Percentiles rank a stretch among this genome's conserved stretches.
phyloP scores from a whole-genome alignment of 2,888 invertebrate genomes.

The Ferdinandea cuprea region DNA sequence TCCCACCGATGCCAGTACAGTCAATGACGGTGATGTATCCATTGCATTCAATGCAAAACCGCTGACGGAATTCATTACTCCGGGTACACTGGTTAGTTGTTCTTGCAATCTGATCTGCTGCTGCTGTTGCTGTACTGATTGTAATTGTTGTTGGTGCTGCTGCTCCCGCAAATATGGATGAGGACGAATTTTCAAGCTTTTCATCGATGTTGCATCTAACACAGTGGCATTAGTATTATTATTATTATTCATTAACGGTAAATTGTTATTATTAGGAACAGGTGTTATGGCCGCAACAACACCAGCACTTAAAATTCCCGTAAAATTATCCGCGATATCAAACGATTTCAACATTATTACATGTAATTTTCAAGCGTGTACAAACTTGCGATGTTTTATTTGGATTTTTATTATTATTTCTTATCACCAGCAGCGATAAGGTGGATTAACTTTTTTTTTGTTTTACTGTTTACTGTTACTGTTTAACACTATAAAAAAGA shows the following conservation, averaged over 20 bases:
- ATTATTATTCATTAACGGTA: constrained; percentile 61
- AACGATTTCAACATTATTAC: constrained; percentile 73
- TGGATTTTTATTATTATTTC: not conserved
- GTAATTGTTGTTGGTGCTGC: constrained; percentile 21
- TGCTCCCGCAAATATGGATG: constrained; percentile 69
- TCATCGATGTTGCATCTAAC: constrained; percentile 55
- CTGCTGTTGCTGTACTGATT: constrained; percentile 12
- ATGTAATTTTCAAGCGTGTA: constrained; percentile 15
- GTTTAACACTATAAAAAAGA: constrained; percentile 43
- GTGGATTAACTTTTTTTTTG: constrained; percentile 30
- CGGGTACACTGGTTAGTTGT: constrained; percentile 23
- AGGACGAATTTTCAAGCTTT: constrained; percentile 56
- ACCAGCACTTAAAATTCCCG: constrained; percentile 65
- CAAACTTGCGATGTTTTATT: constrained; percentile 1
- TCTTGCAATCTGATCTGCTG: constrained; percentile 31
- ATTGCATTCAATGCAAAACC: constrained; percentile 63
- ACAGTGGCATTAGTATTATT: constrained; percentile 39
- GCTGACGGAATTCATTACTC: constrained; percentile 45
- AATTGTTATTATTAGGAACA: constrained; percentile 52
- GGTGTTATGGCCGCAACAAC: constrained; percentile 62
- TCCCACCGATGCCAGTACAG: constrained; percentile 2
- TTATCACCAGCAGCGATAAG: constrained; percentile 36
- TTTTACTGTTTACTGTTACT: constrained; percentile 19
- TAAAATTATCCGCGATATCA: constrained; percentile 63
- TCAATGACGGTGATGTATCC: constrained; percentile 42